Evolutionary conservation across 2,113 vertebrate species (phyloP), one percentile per base, ranked within the genome.

Genomic region (Bostrychus sinensis): DNA sequence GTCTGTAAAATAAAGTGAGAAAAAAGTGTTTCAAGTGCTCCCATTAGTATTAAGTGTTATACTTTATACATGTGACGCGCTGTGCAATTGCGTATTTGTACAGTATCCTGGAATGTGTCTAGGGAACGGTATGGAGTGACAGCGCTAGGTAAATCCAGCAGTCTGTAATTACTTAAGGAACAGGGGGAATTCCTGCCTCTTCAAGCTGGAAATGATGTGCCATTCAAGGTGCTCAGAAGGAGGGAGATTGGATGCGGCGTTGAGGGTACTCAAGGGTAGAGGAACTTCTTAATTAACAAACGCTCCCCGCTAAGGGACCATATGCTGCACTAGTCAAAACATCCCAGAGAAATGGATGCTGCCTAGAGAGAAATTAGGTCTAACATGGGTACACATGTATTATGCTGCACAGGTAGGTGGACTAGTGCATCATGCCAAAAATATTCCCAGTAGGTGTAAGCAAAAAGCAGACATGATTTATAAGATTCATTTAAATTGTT

Each of bases 251-350:
- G 76, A 37, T 79, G 59, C 67, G 62, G 70, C 22, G 62, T 50
- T 41, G 58, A 66, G 75, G 64, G 78, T 77, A 83, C 70, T 85
- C 82, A 67, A 75, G 78, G 70, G 72, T 66, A 82, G 66, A 82
- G 69, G 41, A 78, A 85, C 71, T 78, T 87, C 78, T 87, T 87
- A 88, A 89, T 84, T 88, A 89, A 81, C 63, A 69, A 83, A 82
- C 45, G 51, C 66, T 79, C 66, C 82, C 85, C 68, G 67, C 84
- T 70, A 79, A 56, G 79, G 66, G 82, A 84, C 79, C 89, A 83
- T 89, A 85, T 89, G 86, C 78, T 10, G 30, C 30, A 56, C 48
- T 58, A 66, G 59, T 80, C 74, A 78, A 66, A 83, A 83, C 71
- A 82, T 75, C 22, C 37, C 38, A 65, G 54, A 66, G 57, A 69